These are phyloP conservation scores for Pristionchus mayeri DNA, from an alignment of 2,888 invertebrate genomes.

Conservation along the genomic window DNA sequence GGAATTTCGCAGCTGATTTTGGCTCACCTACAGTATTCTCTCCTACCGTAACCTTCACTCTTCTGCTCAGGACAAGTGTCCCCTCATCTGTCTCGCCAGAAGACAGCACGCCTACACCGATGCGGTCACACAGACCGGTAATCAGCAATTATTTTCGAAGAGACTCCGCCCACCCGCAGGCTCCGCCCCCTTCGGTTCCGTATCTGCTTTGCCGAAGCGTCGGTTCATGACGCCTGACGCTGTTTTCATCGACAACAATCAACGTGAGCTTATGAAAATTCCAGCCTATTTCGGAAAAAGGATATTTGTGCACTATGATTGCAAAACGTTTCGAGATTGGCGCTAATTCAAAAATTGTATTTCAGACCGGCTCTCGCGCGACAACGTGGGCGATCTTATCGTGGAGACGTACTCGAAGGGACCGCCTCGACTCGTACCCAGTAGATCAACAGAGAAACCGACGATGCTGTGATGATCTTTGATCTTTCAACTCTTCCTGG, in stretches of 20 bases:
- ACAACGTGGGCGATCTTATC: slow-evolving; percentile 59
- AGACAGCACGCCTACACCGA: slow-evolving; percentile 54
- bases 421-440: slow-evolving; percentile 43
- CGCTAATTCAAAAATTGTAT: slow-evolving; percentile 30
- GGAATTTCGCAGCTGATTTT: too few species aligned
- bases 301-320: background rate
- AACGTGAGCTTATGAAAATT: background rate
- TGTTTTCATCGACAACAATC: slow-evolving; percentile 32
- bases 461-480: slow-evolving; percentile 34
- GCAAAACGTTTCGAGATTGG: background rate
- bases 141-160: background rate
- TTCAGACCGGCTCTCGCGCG: slow-evolving; percentile 51
- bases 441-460: slow-evolving; percentile 35
- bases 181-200: background rate
- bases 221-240: slow-evolving; percentile 27
- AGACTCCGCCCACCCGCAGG: background rate
- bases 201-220: background rate
- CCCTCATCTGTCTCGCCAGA: slow-evolving; percentile 55
- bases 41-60: background rate
- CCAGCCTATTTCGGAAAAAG: too few species aligned
- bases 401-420: slow-evolving; percentile 61
- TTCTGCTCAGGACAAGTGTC: slow-evolving; percentile 60
- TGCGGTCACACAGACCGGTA: slow-evolving; percentile 59
- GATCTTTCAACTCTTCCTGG: background rate
- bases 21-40: too few species aligned